These are phyloP conservation scores for Rattus rattus DNA, from an alignment of 2,113 vertebrate species.

Conservation along the genomic window DNA sequence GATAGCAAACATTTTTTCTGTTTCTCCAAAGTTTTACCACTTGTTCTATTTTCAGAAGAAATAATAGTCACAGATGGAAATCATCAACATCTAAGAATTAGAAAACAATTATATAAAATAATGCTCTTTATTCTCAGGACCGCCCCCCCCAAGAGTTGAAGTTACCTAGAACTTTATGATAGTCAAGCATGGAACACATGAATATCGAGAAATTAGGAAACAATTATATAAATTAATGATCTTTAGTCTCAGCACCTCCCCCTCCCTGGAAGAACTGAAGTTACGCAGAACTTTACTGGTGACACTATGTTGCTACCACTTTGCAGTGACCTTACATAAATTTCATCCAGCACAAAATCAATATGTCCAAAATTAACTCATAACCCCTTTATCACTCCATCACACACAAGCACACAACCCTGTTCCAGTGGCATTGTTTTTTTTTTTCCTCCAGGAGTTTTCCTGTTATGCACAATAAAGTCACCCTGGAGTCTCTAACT, in stretches of 20 bases:
- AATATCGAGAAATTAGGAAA: not conserved
- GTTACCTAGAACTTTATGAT: not conserved
- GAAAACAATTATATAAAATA: not conserved
- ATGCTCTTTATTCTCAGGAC: not conserved
- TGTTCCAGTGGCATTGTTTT: not conserved
- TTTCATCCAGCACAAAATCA: not conserved
- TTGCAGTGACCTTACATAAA: not conserved
- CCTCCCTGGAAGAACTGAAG: not conserved
- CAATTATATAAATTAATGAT: not conserved
- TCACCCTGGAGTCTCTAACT: not conserved
- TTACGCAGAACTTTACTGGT: not conserved
- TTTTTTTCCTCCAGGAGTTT: not conserved
- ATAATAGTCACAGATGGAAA: not conserved
- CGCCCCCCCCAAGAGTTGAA: not conserved
- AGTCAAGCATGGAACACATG: not conserved
- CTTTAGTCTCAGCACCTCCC: not conserved
- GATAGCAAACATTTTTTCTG: not conserved
- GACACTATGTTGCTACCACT: not conserved
- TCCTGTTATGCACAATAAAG: not conserved
- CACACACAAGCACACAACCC: not conserved
- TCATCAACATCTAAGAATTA: not conserved
- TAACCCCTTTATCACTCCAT: not conserved
- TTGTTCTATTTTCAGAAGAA: not conserved
- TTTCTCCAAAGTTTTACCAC: slow-evolving; percentile 30
- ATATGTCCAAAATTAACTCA: not conserved